Evolutionary conservation across 2,797 vertebrate species (phyloP), one percentile per base, ranked within the genome.

Genomic region (Sebastes minor): DNA sequence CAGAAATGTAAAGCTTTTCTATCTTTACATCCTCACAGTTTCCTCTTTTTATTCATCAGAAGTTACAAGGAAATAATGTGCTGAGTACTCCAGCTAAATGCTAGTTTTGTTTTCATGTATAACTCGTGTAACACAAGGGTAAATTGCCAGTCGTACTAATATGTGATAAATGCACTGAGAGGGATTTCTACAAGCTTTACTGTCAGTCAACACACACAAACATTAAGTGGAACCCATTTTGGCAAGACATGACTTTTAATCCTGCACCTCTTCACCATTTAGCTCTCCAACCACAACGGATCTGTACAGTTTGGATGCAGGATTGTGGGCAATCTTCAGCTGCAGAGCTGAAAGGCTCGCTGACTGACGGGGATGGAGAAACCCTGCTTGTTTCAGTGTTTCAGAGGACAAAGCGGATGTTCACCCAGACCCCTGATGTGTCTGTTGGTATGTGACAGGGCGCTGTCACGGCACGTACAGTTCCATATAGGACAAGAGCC

Each of bases 401-500:
- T 46, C 42, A 4, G 33, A 77, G 65, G 74, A 85, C 76, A 74
- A 80, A 77, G 57, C 71, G 30, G 53, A 76, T 70, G 73, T 65
- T 85, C 74, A 49, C 9, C 32, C 62, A 4, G 49, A 79, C 67
- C 69, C 42, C 16, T 4, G 2, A 53, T 2, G 13, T 23, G 32
- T 71, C 69, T 74, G 69, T 81, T 14, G 61, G 10, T 35, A 42
- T 74, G 57, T 71, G 84, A 84, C 84, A 84, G 78, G 71, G 82
- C 67, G 71, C 82, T 60, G 78, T 71, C 63, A 70, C 49, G 23
- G 16, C 5, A 27, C 27, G 11, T 6, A 20, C 65, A 76, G 65
- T 22, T 80, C 33, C 65, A 66, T 16, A 62, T 11, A 65, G 73
- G 73, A 85, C 72, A 52, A 38, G 64, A 84, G 61, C 33, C 72